Conservation (phyloP, 1,140 invertebrate genomes). For the Lucilia sericata region DNA sequence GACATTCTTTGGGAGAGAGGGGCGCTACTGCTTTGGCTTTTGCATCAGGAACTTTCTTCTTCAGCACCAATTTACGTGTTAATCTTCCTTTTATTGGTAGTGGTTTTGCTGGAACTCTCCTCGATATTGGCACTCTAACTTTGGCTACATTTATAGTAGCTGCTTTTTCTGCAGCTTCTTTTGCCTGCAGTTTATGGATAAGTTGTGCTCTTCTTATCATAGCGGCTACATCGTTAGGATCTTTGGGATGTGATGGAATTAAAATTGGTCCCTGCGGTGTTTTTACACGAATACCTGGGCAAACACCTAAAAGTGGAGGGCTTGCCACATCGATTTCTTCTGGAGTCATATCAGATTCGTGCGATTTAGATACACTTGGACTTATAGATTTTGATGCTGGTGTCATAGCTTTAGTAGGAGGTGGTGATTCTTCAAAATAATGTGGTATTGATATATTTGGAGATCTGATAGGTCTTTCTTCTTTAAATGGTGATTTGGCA, state of each 20-base stretch:
- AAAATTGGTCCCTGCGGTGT: background rate
- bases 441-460: background rate
- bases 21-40: background rate
- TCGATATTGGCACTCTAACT: background rate
- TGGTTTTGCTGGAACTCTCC: background rate
- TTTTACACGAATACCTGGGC: background rate
- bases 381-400: background rate
- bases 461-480: background rate
- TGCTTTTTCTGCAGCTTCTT: conserved; percentile 21
- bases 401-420: background rate
- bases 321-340: too few species aligned
- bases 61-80: background rate
- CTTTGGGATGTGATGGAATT: background rate
- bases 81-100: background rate
- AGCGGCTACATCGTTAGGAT: background rate
- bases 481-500: background rate
- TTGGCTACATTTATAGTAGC: background rate
- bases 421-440: background rate
- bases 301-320: too few species aligned
- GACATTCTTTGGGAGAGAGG: background rate
- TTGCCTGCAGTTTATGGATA: background rate
- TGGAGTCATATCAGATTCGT: too few species aligned
- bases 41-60: background rate
- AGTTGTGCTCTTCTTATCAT: conserved; percentile 1
- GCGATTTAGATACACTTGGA: background rate